Evolutionary conservation across 2,888 invertebrate species (phyloP), one percentile per base, ranked within the genome.

Genomic region (Iselma pallidipennis): DNA sequence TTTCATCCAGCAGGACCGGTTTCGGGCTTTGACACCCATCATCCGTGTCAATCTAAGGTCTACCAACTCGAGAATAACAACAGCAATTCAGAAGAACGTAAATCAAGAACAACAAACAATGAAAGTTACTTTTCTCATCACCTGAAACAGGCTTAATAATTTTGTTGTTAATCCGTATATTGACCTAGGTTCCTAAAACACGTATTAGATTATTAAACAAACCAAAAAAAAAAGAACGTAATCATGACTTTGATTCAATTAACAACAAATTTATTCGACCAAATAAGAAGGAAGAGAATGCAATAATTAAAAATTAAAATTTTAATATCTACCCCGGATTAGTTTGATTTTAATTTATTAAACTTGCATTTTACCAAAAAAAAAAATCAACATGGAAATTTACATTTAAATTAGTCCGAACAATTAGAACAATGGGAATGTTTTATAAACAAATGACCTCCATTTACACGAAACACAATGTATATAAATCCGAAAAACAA

Each of bases 401-500:
- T 57, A 57, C 48, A 57, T n/a, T n/a, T n/a, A n/a, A n/a, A n/a
- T n/a, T n/a, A n/a, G n/a, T n/a, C n/a, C n/a, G n/a, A n/a, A 37
- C 31, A 56, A 59, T 55, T 59, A 50, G 33, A 37, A 33, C 48
- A 60, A 59, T 59, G 25, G 58, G 31, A 28, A 45, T 45, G 21
- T 28, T 29, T 59, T 49, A 21, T 51, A 56, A 61, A 37, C 29
- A 58, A 65, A 62, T 59, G 56, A 58, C 55, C 56, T 62, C 60
- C 56, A 63, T 69, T 66, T 50, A 61, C 63, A 49, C 49, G 56
- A 61, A 60, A 55, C 63, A 65, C 60, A 58, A 61, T 26, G 53
- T 61, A n/a, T n/a, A 67, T 61, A 59, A 66, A 64, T 67, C 62
- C 64, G 58, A 51, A 65, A 67, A 59, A 65, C 65, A 63, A 65